Percentiles rank a stretch among this genome's conserved stretches.
Evolutionary conservation across 2,113 vertebrate genomes (phyloP).

Genomic region (Macquaria ambigua): DNA sequence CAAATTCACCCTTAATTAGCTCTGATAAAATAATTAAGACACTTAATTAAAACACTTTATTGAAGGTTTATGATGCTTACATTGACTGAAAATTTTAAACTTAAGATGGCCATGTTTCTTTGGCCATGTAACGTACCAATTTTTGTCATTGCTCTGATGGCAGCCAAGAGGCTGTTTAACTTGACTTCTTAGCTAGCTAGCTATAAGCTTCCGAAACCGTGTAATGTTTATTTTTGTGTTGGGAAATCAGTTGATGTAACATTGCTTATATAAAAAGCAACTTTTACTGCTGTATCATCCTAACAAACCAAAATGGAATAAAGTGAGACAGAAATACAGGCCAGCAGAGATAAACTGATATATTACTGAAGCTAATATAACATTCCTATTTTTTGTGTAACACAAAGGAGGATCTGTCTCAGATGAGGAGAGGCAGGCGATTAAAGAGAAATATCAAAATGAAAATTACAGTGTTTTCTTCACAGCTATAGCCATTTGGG

Average conservation of each 20-base stretch:
- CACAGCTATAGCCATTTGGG: background rate
- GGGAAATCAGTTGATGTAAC: background rate
- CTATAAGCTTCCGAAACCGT: background rate
- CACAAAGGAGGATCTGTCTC: background rate
- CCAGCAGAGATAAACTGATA: background rate
- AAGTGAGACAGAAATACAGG: background rate
- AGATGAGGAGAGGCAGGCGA: background rate
- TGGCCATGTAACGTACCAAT: background rate
- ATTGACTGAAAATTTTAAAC: background rate
- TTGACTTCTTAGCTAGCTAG: background rate
- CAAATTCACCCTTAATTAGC: background rate
- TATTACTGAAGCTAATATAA: conserved; percentile 4
- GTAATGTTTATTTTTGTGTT: background rate
- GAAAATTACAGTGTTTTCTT: background rate
- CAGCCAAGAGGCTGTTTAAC: background rate
- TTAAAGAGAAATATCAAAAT: conserved; percentile 6
- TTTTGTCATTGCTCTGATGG: background rate
- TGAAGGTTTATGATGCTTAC: background rate
- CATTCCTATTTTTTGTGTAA: background rate
- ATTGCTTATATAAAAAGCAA: background rate
- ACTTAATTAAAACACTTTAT: background rate
- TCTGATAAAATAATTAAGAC: too few relatives aligned
- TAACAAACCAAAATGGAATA: background rate
- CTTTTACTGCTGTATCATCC: background rate
- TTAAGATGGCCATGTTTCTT: background rate